Evolutionary conservation across 2,797 vertebrate genomes (phyloP).

Genomic region (Aplochiton taeniatus): DNA sequence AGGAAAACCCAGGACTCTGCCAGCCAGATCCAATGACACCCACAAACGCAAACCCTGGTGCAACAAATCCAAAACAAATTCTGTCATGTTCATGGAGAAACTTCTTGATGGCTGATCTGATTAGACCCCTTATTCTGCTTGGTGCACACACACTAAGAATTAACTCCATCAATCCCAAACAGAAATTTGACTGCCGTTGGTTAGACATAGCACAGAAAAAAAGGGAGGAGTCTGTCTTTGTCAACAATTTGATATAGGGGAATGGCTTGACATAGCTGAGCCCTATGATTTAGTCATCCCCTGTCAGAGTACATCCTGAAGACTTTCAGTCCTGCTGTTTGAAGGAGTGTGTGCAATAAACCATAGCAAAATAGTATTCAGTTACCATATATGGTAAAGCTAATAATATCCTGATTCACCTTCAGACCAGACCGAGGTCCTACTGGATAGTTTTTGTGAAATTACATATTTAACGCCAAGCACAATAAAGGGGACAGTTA

Average conservation of each 20-base stretch:
- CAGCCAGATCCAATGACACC: constrained; percentile 75
- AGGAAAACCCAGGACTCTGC: constrained; percentile 77
- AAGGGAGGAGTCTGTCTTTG: background rate
- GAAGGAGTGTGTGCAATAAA: no score
- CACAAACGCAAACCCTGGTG: constrained; percentile 80
- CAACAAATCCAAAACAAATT: constrained; percentile 63
- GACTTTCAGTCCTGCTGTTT: no score
- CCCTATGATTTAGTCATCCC: no score
- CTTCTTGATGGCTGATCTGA: constrained; percentile 3
- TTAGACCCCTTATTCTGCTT: constrained; percentile 1
- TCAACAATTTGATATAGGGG: background rate
- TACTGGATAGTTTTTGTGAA: no score
- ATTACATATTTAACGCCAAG: no score
- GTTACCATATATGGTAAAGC: background rate
- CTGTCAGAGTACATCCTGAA: no score
- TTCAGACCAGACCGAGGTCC: no score
- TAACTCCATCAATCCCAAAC: constrained; percentile 24
- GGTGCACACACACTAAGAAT: background rate
- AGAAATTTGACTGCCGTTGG: constrained; percentile 11
- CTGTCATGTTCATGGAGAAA: constrained; percentile 52
- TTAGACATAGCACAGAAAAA: background rate
- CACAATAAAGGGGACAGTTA: no score
- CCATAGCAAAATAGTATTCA: background rate
- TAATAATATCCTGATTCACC: no score
- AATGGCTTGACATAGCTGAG: background rate